Base-by-base conservation (phyloP, 2,888 invertebrate species). In the Pandemis heparana region DNA sequence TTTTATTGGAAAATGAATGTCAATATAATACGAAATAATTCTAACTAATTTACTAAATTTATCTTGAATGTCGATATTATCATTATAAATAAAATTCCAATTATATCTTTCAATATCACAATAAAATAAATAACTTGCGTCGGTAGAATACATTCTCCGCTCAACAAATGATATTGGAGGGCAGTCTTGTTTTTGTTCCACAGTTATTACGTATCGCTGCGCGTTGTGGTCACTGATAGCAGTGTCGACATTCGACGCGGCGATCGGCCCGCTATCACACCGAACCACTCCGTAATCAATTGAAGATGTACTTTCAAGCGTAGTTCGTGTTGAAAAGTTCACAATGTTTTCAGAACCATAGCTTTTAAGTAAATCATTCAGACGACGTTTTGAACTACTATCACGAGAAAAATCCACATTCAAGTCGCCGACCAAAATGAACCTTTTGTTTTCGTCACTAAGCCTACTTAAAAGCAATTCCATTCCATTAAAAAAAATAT, bases 141-240 rank as follows among this genome's bases (percentile, higher is more conserved):
- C 65, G 39, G 38, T 12, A 14, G 38, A 16, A 51, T 14, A 5
- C 8, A 48, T 16, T n/a, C 64, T 48, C 3, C 64, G 64, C 38
- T 66, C 56, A 39, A 16, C 10, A n/a, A 12, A 66, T 38, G 18
- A 18, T 23, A 23, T 23, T 23, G 23, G 1, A 23, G 23, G 23
- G 23, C 23, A 23, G 23, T 23, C 4, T 46, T 14, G 9, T 41
- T 14, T 39, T 39, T 32, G 12, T 16, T 32, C n/a, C 10, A 41
- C 48, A 5, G 51, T 10, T 16, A 66, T n/a, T 8, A 32, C 10
- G 39, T 39, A 51, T 9, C 12, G 51, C 38, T 66, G 66, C 5
- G 66, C 66, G 32, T 53, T 53, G 32, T 66, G 66, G 41, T 66
- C 66, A 38, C 66, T 66, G 16, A 53, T 66, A 8, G 66, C 53